Evolutionary conservation across 2,888 invertebrate species (phyloP), one percentile per base, ranked within the genome.

Genomic region (Choristoneura rosaceana): DNA sequence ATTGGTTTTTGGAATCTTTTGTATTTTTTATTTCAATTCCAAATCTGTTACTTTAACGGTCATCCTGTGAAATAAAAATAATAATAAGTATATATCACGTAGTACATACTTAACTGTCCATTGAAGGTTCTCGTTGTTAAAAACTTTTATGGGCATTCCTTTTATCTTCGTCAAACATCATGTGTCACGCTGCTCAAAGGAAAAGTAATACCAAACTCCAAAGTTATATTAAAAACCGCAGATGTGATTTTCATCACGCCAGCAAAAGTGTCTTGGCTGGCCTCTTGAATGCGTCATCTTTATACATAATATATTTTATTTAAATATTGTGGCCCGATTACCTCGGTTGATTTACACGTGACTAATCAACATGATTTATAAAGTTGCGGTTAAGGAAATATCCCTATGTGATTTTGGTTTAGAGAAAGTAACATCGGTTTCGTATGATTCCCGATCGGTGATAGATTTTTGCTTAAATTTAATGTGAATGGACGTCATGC

Each of bases 201-300:
- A 50, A 62, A 71, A 71, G 62, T 71, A 62, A 70, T 63, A 58
- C 62, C 58, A 45, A 71, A 71, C 63, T 71, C 47, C 63, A 17
- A 70, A 70, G 61, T 66, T 45, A 61, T 62, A 61, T 66, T 45
- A 52, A 61, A 58, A 55, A 71, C 67, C 67, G 17, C 71, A 68
- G 67, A 62, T 68, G 71, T 45, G 60, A 17, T 66, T 38, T 43
- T 47, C 59, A 4, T 5, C 14, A 45, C 60, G 71, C 10, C 52
- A 38, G 47, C 38, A 55, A 71, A 66, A 65, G 45, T 41, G 25
- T 50, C 62, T 34, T 58, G 55, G 55, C 45, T 43, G 47, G 55
- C 25, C 45, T 62, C 12, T 61, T 62, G 41, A 55, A 67, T 62
- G 67, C 62, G 62, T 67, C 71, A 67, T 67, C 38, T 66, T 61